phyloP scores from a whole-genome alignment of 2,113 vertebrate species.

The Scartelaos histophorus region DNA sequence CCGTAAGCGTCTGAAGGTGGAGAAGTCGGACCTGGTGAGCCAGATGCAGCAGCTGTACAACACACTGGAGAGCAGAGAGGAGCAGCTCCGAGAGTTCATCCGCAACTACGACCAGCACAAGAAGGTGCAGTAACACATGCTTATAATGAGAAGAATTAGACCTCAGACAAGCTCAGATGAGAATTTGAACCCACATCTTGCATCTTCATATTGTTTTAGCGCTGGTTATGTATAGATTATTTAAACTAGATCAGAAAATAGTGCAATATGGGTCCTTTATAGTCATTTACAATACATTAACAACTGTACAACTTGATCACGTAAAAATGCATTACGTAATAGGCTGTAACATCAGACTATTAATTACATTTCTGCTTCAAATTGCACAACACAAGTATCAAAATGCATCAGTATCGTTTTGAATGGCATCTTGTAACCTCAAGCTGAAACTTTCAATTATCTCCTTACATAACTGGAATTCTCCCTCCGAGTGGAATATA shows the following conservation, averaged over 20 bases:
- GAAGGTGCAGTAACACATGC: conserved; percentile 76
- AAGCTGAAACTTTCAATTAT: neutral
- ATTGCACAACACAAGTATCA: neutral
- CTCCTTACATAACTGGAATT: neutral
- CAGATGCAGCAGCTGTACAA: conserved; percentile 99
- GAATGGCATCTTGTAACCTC: neutral
- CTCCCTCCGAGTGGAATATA: neutral
- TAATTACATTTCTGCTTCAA: neutral
- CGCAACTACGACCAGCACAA: conserved; percentile 97
- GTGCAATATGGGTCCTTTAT: no score
- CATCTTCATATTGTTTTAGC: no score
- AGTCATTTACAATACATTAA: no score
- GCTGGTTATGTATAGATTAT: no score
- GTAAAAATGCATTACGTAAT: no score
- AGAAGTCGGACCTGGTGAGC: conserved; percentile 92
- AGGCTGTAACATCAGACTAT: no score
- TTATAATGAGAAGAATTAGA: no score
- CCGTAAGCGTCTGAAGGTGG: conserved; percentile 91
- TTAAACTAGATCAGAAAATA: no score
- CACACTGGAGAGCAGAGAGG: conserved; percentile 95
- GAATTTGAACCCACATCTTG: no score
- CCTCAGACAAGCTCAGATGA: no score
- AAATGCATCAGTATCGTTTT: neutral
- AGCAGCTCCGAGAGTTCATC: conserved; percentile 97
- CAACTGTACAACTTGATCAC: no score